Evolutionary conservation across 2,888 invertebrate genomes (phyloP), one percentile per base, ranked within the genome.

Genomic region (Elmis aenea): DNA sequence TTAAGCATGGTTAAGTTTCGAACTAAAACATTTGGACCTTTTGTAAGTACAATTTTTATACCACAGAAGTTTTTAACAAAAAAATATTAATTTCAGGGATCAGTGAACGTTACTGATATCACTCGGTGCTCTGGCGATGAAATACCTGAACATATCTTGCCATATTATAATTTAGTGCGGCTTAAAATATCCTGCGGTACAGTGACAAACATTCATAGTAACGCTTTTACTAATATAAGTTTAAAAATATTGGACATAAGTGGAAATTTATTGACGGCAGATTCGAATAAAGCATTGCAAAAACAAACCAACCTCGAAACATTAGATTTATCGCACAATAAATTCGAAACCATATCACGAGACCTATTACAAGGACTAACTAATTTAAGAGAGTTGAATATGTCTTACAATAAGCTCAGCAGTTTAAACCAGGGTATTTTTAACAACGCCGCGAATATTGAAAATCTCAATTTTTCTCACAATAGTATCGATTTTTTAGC

Each of bases 261-360:
- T 12, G 8, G 34, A 9, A 55, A 55, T 30, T 20, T 34, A 13
- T 27, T 55, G 22, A 24, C 32, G 4, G 26, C 23, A 1, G 40
- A 54, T 9, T 48, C 50, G 12, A 36, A 48, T 15, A 27, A 46
- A 23, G n/a, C 50, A 3, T 55, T 50, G 11, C 24, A 25, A 16
- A 20, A 41, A 8, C 15, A 50, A 10, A 15, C 21, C 33, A 20
- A 34, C 6, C 34, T 55, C 10, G 11, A 37, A 23, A 30, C 25
- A n/a, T 33, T 54, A 15, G 34, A 46, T 30, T 29, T 55, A 32
- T 41, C 48, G 0, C 28, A 29, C 20, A 55, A 55, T 31, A 28
- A 42, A 23, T 35, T 52, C 16, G 18, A 40, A 30, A 39, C 46
- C 30, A 41, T 48, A 1, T 40, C 48, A 3, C 26, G 43, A 8